phyloP scores from a whole-genome alignment of 2,113 vertebrate genomes.

The Cynopterus brachyotis region DNA sequence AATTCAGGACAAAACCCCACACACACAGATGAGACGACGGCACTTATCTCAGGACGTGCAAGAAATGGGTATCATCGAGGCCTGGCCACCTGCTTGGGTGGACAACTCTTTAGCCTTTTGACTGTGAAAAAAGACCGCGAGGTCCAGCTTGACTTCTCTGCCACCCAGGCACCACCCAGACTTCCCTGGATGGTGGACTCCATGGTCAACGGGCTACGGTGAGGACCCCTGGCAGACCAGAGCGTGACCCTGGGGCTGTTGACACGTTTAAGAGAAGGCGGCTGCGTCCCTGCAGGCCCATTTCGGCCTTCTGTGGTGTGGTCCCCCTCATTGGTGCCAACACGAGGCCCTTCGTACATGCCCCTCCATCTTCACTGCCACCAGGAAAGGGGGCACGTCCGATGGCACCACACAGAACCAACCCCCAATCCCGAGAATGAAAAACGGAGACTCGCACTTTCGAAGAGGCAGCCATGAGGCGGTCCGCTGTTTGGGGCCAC shows the following conservation, averaged over 20 bases:
- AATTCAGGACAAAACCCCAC: background rate
- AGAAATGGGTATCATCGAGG: background rate
- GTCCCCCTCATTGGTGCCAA: too few relatives aligned
- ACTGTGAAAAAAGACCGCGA: background rate
- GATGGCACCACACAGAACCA: background rate
- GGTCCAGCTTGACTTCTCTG: background rate
- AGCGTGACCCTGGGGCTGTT: too few relatives aligned
- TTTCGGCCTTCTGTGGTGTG: background rate
- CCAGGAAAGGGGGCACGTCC: background rate
- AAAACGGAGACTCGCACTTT: background rate
- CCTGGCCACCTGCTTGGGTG: rapidly evolving
- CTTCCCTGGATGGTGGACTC: background rate
- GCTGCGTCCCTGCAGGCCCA: too few relatives aligned
- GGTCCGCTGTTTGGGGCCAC: background rate
- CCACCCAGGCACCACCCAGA: background rate
- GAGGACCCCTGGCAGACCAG: too few relatives aligned
- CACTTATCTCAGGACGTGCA: too few relatives aligned
- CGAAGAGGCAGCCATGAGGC: background rate
- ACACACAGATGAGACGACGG: background rate
- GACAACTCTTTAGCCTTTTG: background rate
- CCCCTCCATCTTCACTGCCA: too few relatives aligned
- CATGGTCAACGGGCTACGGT: background rate
- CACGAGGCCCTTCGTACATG: too few relatives aligned
- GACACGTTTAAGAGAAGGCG: too few relatives aligned
- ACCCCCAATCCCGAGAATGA: too few relatives aligned